Evolutionary conservation across 2,797 vertebrate genomes (phyloP).

Genomic region (Miichthys miiuy): DNA sequence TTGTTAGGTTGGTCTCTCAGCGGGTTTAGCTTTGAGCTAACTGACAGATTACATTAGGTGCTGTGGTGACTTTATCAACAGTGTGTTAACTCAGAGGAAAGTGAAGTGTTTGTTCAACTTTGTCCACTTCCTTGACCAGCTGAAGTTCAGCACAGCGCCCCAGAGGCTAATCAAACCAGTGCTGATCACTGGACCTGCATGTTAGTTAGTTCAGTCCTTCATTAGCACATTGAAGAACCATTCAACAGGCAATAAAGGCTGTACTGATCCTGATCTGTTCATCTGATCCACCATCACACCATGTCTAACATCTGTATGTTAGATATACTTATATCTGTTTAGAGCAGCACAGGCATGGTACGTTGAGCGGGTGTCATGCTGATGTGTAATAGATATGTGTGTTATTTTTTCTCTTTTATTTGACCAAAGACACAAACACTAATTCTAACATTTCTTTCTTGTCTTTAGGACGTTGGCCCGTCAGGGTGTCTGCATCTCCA

Average conservation of each 20-base stretch:
- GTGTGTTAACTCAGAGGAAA: not conserved
- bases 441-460: not conserved
- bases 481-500: slow-evolving; percentile 73
- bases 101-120: not conserved
- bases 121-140: not conserved
- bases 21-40: not conserved
- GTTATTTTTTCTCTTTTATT: too few relatives aligned
- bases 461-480: slow-evolving; percentile 77
- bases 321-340: not conserved
- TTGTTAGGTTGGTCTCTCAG: not conserved
- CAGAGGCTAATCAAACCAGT: not conserved
- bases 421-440: too few relatives aligned
- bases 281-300: too few relatives aligned
- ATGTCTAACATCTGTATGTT: too few relatives aligned
- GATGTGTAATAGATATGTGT: too few relatives aligned
- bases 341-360: too few relatives aligned
- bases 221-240: not conserved
- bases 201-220: not conserved
- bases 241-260: not conserved
- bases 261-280: not conserved
- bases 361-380: not conserved
- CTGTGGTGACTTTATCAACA: not conserved
- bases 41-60: not conserved
- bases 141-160: not conserved
- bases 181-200: not conserved